Percentiles rank a stretch among this genome's conserved stretches.
phyloP scores from a whole-genome alignment of 2,888 invertebrate species.

The Cetonia aurata region DNA sequence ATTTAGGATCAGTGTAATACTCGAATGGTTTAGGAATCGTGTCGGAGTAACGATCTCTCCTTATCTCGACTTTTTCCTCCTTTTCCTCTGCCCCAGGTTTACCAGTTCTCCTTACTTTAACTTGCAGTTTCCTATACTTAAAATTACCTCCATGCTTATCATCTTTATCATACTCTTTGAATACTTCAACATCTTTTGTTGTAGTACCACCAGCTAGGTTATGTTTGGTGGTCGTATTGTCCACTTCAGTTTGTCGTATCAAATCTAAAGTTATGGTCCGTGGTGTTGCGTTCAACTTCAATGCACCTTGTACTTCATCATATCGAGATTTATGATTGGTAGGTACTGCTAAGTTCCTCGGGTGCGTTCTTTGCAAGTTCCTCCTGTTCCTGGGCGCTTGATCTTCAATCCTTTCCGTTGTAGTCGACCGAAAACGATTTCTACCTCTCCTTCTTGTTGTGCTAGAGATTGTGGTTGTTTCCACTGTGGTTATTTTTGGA shows the following conservation, averaged over 20 bases:
- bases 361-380: constrained; percentile 26
- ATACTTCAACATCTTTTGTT: constrained; percentile 51
- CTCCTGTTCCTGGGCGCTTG: constrained; percentile 37
- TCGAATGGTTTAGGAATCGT: constrained; percentile 58
- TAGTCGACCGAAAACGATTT: constrained; percentile 11
- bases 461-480: background rate
- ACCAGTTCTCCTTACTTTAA: constrained; percentile 21
- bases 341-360: constrained; percentile 22
- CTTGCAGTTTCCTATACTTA: constrained; percentile 43
- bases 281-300: constrained; percentile 28
- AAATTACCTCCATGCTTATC: constrained; percentile 57
- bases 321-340: constrained; percentile 31
- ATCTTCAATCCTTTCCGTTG: constrained; percentile 9
- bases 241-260: constrained; percentile 26
- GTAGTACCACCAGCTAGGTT: too few species aligned
- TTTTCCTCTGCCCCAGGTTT: constrained; percentile 4
- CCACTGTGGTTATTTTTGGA: background rate
- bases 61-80: constrained; percentile 41
- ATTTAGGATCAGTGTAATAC: constrained; percentile 58
- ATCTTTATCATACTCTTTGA: constrained; percentile 52
- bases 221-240: background rate
- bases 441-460: constrained; percentile 27
- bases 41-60: constrained; percentile 52
- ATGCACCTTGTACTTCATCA: background rate
- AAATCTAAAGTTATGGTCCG: constrained; percentile 37